Base-by-base conservation (phyloP, 2,113 vertebrate genomes). In the Vulpes lagopus region DNA sequence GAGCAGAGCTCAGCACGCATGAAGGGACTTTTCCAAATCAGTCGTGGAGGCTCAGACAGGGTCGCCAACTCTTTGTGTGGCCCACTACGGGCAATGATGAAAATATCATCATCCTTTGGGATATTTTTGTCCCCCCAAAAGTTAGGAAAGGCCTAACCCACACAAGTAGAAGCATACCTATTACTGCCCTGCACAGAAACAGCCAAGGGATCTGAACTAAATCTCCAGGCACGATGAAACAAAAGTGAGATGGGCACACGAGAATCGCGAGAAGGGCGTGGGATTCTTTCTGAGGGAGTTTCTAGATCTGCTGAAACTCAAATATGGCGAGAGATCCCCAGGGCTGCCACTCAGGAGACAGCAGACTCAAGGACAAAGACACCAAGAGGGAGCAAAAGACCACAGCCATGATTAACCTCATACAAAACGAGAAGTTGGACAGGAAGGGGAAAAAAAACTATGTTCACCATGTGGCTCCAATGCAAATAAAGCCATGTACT, bases 221-320 rank as follows among this genome's bases (percentile, higher is more conserved):
- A 53, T 8, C 85, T 22, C 17, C 27, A 67, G 43, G 23, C 8
- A 1, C 27, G 15, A 59, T 2, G 60, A 86, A 93, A 43, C 1
- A 27, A 78, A 62, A 62, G 74, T 2, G 0, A 38, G 51, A n/a
- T 1, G 23, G 67, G 22, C 32, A n/a, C 7, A 67, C 1, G 23
- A 6, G 49, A 6, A n/a, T n/a, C 64, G 14, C 0, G 3, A 0
- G 3, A 59, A 65, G 27, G 25, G 15, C 11, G n/a, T 4, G 1
- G 27, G 49, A 49, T 25, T 25, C 30, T 30, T 38, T 83, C 4
- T 4, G 32, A 43, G 32, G 17, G 27, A 20, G 64, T 15, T 23
- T 19, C 65, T 27, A 23, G 23, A 53, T 3, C 94, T 25, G 30
- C 55, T 87, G 59, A 59, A 71, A 92, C 20, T 0, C n/a, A 57